Percentiles rank a stretch among this genome's conserved stretches.
Evolutionary conservation across 2,113 vertebrate genomes (phyloP).

Genomic region (Cyanocitta stelleri): DNA sequence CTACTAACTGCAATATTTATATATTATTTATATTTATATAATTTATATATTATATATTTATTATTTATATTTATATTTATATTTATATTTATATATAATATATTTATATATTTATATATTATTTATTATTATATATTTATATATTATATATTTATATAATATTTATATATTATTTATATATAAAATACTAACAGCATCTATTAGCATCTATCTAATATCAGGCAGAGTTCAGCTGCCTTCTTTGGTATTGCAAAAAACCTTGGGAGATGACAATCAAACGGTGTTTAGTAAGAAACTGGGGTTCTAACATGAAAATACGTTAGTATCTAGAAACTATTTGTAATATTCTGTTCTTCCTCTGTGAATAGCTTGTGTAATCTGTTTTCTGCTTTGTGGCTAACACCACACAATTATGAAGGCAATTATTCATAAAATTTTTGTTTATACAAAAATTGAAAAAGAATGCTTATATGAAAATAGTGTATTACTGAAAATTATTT

Average conservation of each 20-base stretch:
- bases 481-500: neutral
- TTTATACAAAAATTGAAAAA: neutral
- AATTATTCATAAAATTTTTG: neutral
- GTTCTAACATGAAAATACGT: neutral
- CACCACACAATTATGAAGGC: neutral
- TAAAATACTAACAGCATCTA: too few relatives aligned
- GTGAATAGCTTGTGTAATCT: neutral
- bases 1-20: neutral
- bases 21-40: too few relatives aligned
- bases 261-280: neutral
- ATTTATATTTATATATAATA: too few relatives aligned
- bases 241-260: neutral
- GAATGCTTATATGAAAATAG: neutral
- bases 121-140: too few relatives aligned
- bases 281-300: neutral
- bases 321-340: neutral
- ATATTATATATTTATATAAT: too few relatives aligned
- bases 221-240: neutral
- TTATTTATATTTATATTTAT: too few relatives aligned
- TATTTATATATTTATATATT: too few relatives aligned
- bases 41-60: too few relatives aligned
- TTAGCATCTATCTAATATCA: neutral
- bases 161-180: too few relatives aligned
- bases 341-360: neutral
- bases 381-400: neutral